Evolutionary conservation across 1,140 invertebrate genomes (phyloP).

Genomic region (Pseudomyrmex sp.): DNA sequence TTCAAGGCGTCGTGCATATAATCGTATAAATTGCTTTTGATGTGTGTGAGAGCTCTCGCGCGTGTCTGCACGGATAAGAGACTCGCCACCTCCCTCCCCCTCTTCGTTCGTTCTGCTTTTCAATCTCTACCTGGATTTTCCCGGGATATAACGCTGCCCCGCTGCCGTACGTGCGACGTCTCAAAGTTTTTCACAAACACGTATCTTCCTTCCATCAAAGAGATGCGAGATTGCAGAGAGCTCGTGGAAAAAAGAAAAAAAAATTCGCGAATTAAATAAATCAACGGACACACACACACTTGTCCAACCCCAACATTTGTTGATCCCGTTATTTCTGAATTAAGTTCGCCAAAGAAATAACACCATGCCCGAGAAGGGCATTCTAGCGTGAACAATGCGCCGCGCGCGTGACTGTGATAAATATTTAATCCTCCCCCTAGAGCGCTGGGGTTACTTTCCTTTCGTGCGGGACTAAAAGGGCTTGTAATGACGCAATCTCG

Average conservation of each 20-base stretch:
- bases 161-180: slow-evolving; percentile 30
- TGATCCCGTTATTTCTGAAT: slow-evolving; percentile 66
- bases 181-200: slow-evolving; percentile 23
- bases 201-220: not conserved
- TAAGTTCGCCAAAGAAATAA: slow-evolving; percentile 67
- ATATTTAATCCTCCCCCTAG: slow-evolving; percentile 54
- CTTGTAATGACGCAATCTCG: slow-evolving; percentile 46
- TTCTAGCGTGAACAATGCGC: slow-evolving; percentile 64
- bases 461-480: slow-evolving; percentile 22
- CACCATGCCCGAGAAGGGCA: slow-evolving; percentile 36
- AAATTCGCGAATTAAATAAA: slow-evolving; percentile 37
- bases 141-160: not conserved
- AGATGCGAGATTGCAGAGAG: not conserved
- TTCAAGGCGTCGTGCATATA: slow-evolving; percentile 76
- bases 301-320: slow-evolving; percentile 49
- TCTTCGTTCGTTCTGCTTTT: slow-evolving; percentile 30
- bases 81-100: slow-evolving; percentile 39
- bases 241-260: not conserved
- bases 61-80: slow-evolving; percentile 60
- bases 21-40: slow-evolving; percentile 78
- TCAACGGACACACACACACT: slow-evolving; percentile 30
- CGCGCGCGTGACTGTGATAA: slow-evolving; percentile 71
- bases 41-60: slow-evolving; percentile 66
- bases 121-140: slow-evolving; percentile 11
- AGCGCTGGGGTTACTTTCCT: slow-evolving; percentile 27